Evolutionary conservation across 2,113 vertebrate species (phyloP), one percentile per base, ranked within the genome.

Genomic region (Dasypus novemcinctus): DNA sequence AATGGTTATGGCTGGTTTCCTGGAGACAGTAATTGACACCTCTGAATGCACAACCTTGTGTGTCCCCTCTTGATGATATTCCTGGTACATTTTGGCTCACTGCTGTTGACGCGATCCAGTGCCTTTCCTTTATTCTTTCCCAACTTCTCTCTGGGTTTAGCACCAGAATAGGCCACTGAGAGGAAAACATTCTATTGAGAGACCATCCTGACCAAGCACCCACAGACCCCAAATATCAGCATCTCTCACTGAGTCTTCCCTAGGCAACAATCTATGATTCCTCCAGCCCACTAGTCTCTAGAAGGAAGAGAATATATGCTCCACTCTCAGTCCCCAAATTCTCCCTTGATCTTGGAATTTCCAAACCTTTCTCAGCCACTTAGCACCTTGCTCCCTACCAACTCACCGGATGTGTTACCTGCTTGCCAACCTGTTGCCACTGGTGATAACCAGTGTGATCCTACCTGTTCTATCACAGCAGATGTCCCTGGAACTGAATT

Each of bases 381-480:
- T 4, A 25, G n/a, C n/a, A 3, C 33, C 63, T 36, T 46, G 41
- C 64, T 85, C 21, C 29, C n/a, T 3, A 36, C 36, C 21, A n/a
- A 69, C 27, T 21, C 11, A 49, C 8, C 25, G 25, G 15, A 20
- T 15, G 31, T 18, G 18, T 20, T 6, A 57, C 38, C 21, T 81
- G 25, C 18, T 31, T 59, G 41, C 33, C 43, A 81, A 38, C 43
- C 69, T 84, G 18, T 15, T 54, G 10, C 12, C 38, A 18, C 57
- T 20, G 5, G 79, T 66, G 38, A 31, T 21, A 33, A 9, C 61
- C 31, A 82, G 49, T 23, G 36, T 25, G 17, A 61, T 21, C 36
- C 52, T 1, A 14, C 25, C 18, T 12, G n/a, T 23, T 14, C 23
- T 10, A 15, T 43, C 20, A 5, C 0, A 0, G 59, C 21, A 11